Evolutionary conservation across 2,797 vertebrate genomes (phyloP), one percentile per base, ranked within the genome.

Genomic region (Spheniscus humboldti): DNA sequence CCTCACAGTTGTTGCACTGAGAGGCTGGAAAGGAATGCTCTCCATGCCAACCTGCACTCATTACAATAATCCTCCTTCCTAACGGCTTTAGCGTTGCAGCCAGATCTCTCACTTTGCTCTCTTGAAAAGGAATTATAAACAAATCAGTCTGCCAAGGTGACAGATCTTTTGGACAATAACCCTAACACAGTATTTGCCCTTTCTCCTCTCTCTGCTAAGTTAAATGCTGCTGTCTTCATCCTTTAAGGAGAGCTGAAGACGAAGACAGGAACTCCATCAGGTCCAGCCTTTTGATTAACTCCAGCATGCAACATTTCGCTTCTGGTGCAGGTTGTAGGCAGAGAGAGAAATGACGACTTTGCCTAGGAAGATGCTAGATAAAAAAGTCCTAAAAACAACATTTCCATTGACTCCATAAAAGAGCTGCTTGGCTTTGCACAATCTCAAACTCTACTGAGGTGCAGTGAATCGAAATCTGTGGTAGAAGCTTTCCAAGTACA

Each of bases 351-450:
- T 24, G 56, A 82, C 15, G 10, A 47, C 41, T 90, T 77, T 78
- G 50, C 69, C 59, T 62, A 80, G 57, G 78, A 97, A 94, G 53
- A 95, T 45, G 37, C 37, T 53, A 89, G 50, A 90, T 95, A 57
- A 78, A 95, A 37, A 88, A 91, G 43, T 57, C 60, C 56, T 77
- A 83, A 93, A 78, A 55, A 1, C 73, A 95, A 73, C 55, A 68
- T 72, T 94, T 94, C 87, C 45, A 50, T 45, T 88, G 83, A 89
- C 90, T 93, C 75, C 67, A 74, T 88, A 92, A 79, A 81, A 93
- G 83, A 84, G 62, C 83, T 84, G 75, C 94, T 97, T 90, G 80
- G 76, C 77, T 97, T 81, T 72, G 72, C 86, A 94, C 86, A 80
- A 76, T 90, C 83, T 68, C 19, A 2, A 78, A 80, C 94, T 95